Base-by-base conservation (phyloP, 2,888 invertebrate genomes). In the Euzophera pinguis region DNA sequence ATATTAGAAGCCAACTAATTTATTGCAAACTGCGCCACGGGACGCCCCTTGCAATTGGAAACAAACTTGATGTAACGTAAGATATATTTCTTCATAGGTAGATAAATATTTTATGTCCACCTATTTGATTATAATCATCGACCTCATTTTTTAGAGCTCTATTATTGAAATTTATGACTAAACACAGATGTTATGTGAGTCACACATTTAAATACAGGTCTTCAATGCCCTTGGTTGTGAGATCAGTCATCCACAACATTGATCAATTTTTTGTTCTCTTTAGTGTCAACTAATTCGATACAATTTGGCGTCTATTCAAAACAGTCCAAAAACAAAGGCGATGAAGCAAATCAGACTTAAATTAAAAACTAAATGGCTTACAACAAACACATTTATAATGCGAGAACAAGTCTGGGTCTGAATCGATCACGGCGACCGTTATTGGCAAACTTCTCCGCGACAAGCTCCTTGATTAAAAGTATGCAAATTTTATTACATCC, bases 391-490 rank as follows among this genome's bases (percentile, higher is more conserved):
- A 66, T 72, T 71, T 71, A 73, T 78, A 78, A 85, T 81, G 75
- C 77, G 77, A 72, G 76, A 78, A 80, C 81, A 81, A 77, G 75
- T 72, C 73, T 67, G 75, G 69, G 73, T 73, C 73, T 75, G 78
- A 82, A 88, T 89, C 88, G 88, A 88, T 89, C 84, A 85, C 84
- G 76, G 74, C 77, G 77, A 76, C 77, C 90, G 85, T 87, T 91
- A 91, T 90, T 90, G 90, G 88, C 81, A 89, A 91, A 91, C 87
- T 90, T 91, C 88, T 89, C 90, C 86, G 79, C 90, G 90, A 91
- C 91, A 90, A 82, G 89, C 82, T 78, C 87, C 89, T 90, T 91
- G 91, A 91, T 91, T 91, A 91, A 91, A 91, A 91, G 90, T 91
- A 91, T 91, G 91, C 91, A 90, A 91, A 91, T 91, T 90, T 91